Evolutionary conservation across 2,113 vertebrate species (phyloP).

Genomic region (Sula dactylatra): DNA sequence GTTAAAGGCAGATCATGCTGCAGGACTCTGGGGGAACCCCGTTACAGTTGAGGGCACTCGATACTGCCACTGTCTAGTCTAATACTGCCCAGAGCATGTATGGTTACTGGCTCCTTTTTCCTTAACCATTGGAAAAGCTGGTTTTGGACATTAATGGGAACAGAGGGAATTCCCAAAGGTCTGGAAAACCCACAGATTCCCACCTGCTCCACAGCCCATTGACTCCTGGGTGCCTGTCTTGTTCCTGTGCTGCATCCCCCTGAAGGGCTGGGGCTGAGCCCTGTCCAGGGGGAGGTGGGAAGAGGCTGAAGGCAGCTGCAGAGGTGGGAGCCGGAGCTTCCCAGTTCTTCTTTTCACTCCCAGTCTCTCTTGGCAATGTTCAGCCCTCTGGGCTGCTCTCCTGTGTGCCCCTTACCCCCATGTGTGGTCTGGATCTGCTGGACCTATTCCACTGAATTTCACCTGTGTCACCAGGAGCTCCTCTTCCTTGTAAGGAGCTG

Average conservation of each 20-base stretch:
- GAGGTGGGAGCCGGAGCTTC: not conserved
- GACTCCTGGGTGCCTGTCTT: not conserved
- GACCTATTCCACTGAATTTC: not conserved
- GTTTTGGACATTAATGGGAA: not conserved
- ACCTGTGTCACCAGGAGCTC: rapidly evolving
- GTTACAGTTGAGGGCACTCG: not conserved
- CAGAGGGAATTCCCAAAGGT: not conserved
- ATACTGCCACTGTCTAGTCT: not conserved
- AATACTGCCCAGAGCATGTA: rapidly evolving
- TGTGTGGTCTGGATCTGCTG: not conserved
- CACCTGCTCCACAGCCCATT: not conserved
- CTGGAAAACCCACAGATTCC: not conserved
- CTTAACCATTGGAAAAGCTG: not conserved
- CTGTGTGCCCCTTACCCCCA: not conserved
- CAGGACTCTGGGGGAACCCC: not conserved
- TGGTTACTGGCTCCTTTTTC: not conserved
- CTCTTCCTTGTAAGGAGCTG: not conserved
- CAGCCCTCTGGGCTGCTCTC: not conserved
- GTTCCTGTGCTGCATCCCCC: not conserved
- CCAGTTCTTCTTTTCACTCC: not conserved
- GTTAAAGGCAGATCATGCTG: not conserved
- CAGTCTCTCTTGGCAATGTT: not conserved
- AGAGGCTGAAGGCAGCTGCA: not conserved
- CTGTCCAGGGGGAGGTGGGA: rapidly evolving
- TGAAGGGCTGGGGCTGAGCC: not conserved